These are phyloP conservation scores for Cistogaster globosa DNA, from an alignment of 2,888 invertebrate genomes.

Conservation along the genomic window DNA sequence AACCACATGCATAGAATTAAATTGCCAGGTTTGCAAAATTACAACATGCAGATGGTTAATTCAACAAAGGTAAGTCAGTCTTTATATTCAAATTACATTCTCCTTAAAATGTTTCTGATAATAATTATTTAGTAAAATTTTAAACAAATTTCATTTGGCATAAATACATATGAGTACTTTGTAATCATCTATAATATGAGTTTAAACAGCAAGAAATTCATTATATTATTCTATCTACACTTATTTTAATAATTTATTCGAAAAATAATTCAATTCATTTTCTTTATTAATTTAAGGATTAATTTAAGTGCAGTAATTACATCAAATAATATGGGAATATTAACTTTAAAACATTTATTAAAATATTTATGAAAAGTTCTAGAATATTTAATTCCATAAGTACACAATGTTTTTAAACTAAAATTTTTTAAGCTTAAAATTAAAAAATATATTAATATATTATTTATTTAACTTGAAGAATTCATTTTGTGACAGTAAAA, in stretches of 20 bases:
- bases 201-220: neutral
- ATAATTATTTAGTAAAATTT: slow-evolving; percentile 18
- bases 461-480: too few relatives aligned
- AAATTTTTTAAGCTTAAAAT: too few relatives aligned
- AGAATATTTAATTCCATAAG: neutral
- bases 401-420: too few relatives aligned
- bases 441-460: too few relatives aligned
- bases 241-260: neutral
- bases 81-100: slow-evolving; percentile 26
- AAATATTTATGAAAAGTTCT: neutral
- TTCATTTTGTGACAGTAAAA: too few relatives aligned
- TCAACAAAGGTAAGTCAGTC: neutral
- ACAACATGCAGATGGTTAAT: neutral
- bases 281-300: slow-evolving; percentile 12
- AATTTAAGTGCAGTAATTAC: neutral
- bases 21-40: neutral
- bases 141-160: neutral
- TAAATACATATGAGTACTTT: neutral
- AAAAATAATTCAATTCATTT: slow-evolving; percentile 30
- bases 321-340: neutral
- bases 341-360: too few relatives aligned
- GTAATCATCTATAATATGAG: too few relatives aligned
- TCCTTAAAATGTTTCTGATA: neutral
- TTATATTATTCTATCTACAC: neutral
- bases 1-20: neutral